Conservation (phyloP, 2,113 vertebrate genomes). For the Sorex fumeus region DNA sequence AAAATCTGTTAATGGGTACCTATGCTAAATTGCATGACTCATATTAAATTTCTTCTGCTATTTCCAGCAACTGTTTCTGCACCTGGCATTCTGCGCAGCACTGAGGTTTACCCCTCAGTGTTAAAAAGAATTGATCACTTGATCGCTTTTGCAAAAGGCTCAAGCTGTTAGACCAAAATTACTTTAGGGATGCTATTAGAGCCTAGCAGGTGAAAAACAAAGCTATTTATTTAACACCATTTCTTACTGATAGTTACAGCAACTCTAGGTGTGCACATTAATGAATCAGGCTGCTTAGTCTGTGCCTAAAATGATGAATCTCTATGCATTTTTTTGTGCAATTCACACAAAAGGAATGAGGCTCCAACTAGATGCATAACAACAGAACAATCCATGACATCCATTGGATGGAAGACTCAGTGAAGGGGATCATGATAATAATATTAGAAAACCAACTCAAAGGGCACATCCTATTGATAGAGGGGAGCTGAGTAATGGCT, state of each 20-base stretch:
- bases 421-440: not conserved
- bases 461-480: slow-evolving; percentile 23
- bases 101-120: slow-evolving; percentile 64
- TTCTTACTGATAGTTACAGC: slow-evolving; percentile 68
- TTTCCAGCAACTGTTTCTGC: slow-evolving; percentile 47
- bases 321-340: slow-evolving; percentile 55
- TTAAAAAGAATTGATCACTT: slow-evolving; percentile 81
- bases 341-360: slow-evolving; percentile 49
- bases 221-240: slow-evolving; percentile 71
- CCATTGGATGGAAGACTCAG: not conserved
- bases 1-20: not conserved
- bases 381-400: slow-evolving; percentile 36
- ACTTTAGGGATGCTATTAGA: slow-evolving; percentile 77
- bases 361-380: not conserved
- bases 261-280: slow-evolving; percentile 57
- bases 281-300: slow-evolving; percentile 47
- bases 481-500: slow-evolving; percentile 9
- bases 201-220: slow-evolving; percentile 69
- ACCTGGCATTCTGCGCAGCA: slow-evolving; percentile 60
- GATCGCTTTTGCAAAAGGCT: slow-evolving; percentile 71
- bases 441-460: slow-evolving; percentile 22
- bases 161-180: slow-evolving; percentile 73
- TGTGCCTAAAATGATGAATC: slow-evolving; percentile 61
- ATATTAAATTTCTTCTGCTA: slow-evolving; percentile 59
- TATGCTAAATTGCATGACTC: slow-evolving; percentile 40